These are phyloP conservation scores for Monodelphis domestica DNA, from an alignment of 2,797 vertebrate genomes.

Conservation along the genomic window DNA sequence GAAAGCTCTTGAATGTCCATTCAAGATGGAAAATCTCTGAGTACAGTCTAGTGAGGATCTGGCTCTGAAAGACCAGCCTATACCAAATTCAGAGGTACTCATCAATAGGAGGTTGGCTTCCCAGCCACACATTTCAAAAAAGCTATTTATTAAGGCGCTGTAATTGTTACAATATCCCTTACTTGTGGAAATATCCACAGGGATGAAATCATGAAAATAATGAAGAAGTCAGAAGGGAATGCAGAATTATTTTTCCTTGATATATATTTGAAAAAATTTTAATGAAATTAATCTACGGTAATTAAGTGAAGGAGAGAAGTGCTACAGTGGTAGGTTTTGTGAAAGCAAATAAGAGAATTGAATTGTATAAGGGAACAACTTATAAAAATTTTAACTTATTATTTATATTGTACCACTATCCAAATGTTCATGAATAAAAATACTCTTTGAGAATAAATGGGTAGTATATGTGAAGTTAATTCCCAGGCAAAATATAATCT, in stretches of 20 bases:
- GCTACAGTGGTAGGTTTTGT: not conserved
- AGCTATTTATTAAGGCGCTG: not conserved
- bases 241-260: not conserved
- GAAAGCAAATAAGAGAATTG: slow-evolving; percentile 25
- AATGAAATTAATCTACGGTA: slow-evolving; percentile 20
- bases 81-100: not conserved
- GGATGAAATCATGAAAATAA: not conserved
- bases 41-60: not conserved
- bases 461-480: slow-evolving; percentile 28
- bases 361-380: not conserved
- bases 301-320: not conserved
- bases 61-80: not conserved
- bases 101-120: not conserved
- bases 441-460: slow-evolving; percentile 34
- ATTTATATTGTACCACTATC: slow-evolving; percentile 31
- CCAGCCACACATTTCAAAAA: not conserved
- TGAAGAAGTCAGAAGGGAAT: not conserved
- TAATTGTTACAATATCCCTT: not conserved
- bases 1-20: not conserved
- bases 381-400: slow-evolving; percentile 35
- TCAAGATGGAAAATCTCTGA: not conserved
- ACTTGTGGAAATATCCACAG: not conserved
- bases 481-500: slow-evolving; percentile 30
- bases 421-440: slow-evolving; percentile 68
- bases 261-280: slow-evolving; percentile 21